phyloP scores from a whole-genome alignment of 2,888 invertebrate genomes.

The Rhaphigaster nebulosa region DNA sequence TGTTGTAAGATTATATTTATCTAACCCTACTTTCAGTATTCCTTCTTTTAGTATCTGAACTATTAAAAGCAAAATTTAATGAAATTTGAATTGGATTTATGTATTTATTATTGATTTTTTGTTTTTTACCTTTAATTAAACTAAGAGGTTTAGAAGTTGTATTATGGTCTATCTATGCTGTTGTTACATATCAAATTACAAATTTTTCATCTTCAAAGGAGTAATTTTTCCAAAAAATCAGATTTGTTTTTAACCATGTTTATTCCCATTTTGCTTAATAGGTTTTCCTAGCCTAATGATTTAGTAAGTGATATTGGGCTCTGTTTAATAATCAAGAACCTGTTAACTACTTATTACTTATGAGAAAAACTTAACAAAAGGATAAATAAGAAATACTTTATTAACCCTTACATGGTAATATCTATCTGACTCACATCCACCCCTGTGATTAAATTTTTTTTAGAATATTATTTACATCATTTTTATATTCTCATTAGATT shows the following conservation, averaged over 20 bases:
- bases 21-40: background rate
- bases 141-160: background rate
- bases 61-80: background rate
- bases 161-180: background rate
- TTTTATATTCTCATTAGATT: too few relatives aligned
- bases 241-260: background rate
- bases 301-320: background rate
- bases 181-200: background rate
- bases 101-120: background rate
- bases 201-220: background rate
- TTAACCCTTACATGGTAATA: too few relatives aligned
- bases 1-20: slow-evolving; percentile 41
- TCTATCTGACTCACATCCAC: too few relatives aligned
- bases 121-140: background rate
- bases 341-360: background rate
- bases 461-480: too few relatives aligned
- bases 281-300: background rate
- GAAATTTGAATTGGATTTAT: background rate
- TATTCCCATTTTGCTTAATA: background rate
- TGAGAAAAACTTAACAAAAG: background rate
- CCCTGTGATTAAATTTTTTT: too few relatives aligned
- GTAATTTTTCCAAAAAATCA: background rate
- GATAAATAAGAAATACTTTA: background rate
- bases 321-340: background rate
- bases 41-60: background rate